These are phyloP conservation scores for Corapipo altera DNA, from an alignment of 2,113 vertebrate genomes.

Conservation along the genomic window DNA sequence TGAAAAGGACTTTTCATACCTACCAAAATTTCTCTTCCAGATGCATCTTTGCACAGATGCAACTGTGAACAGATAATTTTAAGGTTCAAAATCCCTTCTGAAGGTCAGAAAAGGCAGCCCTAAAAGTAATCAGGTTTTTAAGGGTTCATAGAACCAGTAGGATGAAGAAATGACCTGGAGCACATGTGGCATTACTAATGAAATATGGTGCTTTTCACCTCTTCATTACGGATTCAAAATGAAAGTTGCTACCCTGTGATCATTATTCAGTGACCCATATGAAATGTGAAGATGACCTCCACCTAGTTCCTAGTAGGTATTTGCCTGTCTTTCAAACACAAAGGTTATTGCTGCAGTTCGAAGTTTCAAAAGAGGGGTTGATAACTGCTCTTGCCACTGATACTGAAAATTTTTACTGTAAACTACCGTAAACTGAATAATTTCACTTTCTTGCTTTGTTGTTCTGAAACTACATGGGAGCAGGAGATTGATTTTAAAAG, in stretches of 20 bases:
- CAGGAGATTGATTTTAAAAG: not conserved
- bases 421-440: not conserved
- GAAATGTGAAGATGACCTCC: not conserved
- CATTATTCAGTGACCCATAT: not conserved
- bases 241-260: not conserved
- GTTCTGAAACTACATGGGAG: not conserved
- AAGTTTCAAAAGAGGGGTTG: not conserved
- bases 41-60: not conserved
- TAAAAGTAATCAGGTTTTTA: not conserved
- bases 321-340: not conserved
- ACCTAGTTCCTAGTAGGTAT: slow-evolving; percentile 11
- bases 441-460: not conserved
- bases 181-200: not conserved
- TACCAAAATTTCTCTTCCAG: not conserved
- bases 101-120: not conserved
- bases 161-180: not conserved
- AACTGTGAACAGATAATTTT: not conserved
- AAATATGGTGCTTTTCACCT: not conserved
- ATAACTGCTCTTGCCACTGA: not conserved
- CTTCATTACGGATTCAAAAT: not conserved
- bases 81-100: not conserved
- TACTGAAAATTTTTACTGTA: not conserved
- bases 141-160: not conserved
- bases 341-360: not conserved
- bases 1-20: not conserved